Evolutionary conservation across 1,140 invertebrate genomes (phyloP).

Genomic region (Gerris buenoi): DNA sequence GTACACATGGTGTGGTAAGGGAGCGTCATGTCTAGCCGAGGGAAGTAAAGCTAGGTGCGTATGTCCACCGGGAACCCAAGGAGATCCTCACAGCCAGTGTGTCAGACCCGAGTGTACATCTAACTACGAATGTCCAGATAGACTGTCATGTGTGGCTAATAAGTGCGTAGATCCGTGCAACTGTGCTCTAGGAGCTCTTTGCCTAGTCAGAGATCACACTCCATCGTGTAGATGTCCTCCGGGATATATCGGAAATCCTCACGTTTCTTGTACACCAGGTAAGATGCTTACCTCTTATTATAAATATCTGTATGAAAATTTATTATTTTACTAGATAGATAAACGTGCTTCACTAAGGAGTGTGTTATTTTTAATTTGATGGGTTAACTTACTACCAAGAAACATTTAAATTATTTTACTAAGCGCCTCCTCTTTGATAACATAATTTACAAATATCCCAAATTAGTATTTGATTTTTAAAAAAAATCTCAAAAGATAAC

Average conservation of each 20-base stretch:
- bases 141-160: constrained; percentile 55
- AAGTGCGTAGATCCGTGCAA: constrained; percentile 66
- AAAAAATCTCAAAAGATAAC: too few relatives aligned
- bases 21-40: constrained; percentile 59
- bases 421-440: too few relatives aligned
- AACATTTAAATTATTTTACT: too few relatives aligned
- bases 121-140: constrained; percentile 55
- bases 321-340: too few relatives aligned
- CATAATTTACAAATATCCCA: too few relatives aligned
- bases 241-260: constrained; percentile 64
- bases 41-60: constrained; percentile 60
- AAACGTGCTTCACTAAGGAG: too few relatives aligned
- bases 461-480: too few relatives aligned
- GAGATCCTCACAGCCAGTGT: constrained; percentile 59
- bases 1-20: constrained; percentile 63
- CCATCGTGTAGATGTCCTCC: constrained; percentile 66
- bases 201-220: constrained; percentile 57
- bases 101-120: constrained; percentile 56
- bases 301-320: too few relatives aligned
- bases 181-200: constrained; percentile 51
- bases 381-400: too few relatives aligned
- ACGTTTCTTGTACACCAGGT: constrained; percentile 45
- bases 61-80: constrained; percentile 54
- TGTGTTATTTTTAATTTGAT: too few relatives aligned
- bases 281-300: too few relatives aligned